These are phyloP conservation scores for Sciaenops ocellatus DNA, from an alignment of 2,797 vertebrate genomes.

Conservation along the genomic window DNA sequence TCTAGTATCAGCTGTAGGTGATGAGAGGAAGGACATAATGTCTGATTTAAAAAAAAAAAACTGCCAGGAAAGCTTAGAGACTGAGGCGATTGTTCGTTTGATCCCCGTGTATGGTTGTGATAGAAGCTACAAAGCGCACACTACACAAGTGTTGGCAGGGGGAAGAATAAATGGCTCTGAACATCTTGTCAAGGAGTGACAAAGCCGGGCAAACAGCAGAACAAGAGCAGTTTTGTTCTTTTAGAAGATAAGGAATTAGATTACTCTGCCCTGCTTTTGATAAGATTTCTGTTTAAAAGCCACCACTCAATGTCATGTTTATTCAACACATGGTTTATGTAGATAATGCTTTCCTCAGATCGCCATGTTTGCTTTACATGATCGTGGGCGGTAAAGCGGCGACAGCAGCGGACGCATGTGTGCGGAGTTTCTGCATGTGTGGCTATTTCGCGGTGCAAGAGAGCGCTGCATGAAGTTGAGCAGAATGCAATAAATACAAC, in stretches of 20 bases:
- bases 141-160: conserved; percentile 15
- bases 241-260: conserved; percentile 48
- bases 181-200: conserved; percentile 33
- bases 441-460: conserved; percentile 26
- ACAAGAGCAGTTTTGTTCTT: conserved; percentile 64
- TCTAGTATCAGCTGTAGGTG: conserved; percentile 4
- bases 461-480: conserved; percentile 3
- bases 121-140: conserved; percentile 12
- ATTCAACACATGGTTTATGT: conserved; percentile 39
- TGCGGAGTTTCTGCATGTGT: conserved; percentile 31
- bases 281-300: conserved; percentile 30
- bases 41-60: conserved; percentile 2
- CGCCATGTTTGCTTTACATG: conserved; percentile 41
- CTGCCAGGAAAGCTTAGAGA: conserved; percentile 15
- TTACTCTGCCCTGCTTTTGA: conserved; percentile 41
- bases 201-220: conserved; percentile 34
- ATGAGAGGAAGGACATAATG: conserved; percentile 15
- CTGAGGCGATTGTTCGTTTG: conserved; percentile 22
- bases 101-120: conserved; percentile 31
- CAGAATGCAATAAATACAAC: conserved; percentile 33
- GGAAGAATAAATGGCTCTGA: conserved; percentile 37
- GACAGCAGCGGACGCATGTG: neutral
- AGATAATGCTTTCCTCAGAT: conserved; percentile 37
- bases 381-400: conserved; percentile 15
- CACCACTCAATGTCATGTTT: conserved; percentile 35